phyloP scores from a whole-genome alignment of 2,113 vertebrate genomes.

The Mandrillus leucophaeus region DNA sequence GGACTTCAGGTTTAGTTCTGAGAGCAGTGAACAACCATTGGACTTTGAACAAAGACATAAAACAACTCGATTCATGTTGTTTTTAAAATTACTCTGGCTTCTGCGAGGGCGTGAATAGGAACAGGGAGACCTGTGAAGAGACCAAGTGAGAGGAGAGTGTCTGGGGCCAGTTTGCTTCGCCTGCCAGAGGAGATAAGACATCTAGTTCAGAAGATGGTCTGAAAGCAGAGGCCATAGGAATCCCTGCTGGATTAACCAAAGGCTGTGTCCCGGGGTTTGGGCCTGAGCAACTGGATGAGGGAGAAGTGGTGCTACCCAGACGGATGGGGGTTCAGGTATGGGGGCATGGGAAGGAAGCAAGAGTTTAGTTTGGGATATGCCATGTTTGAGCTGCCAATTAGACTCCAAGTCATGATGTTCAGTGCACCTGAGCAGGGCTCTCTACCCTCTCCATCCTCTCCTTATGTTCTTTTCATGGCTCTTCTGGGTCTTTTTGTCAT shows the following conservation, averaged over 20 bases:
- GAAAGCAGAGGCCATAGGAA: background rate
- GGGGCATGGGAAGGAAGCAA: background rate
- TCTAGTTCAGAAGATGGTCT: background rate
- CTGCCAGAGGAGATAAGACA: background rate
- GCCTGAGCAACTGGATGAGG: background rate
- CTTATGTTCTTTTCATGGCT: background rate
- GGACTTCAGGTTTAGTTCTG: background rate
- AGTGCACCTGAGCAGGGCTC: background rate
- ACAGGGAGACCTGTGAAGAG: background rate
- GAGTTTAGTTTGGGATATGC: background rate
- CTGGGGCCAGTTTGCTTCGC: background rate
- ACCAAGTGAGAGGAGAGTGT: background rate
- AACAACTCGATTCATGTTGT: background rate
- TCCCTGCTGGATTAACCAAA: background rate
- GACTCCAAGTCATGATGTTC: background rate
- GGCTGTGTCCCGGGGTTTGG: background rate
- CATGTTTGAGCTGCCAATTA: background rate
- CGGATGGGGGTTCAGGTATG: rapidly evolving
- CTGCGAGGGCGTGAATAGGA: background rate
- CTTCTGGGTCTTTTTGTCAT: background rate
- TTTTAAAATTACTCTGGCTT: background rate
- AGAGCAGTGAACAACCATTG: background rate
- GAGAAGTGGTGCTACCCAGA: too few relatives aligned
- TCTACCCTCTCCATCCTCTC: background rate
- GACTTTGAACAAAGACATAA: slow-evolving; percentile 2